Evolutionary conservation across 2,113 vertebrate species (phyloP), one percentile per base, ranked within the genome.

Genomic region (Crotalus tigris): DNA sequence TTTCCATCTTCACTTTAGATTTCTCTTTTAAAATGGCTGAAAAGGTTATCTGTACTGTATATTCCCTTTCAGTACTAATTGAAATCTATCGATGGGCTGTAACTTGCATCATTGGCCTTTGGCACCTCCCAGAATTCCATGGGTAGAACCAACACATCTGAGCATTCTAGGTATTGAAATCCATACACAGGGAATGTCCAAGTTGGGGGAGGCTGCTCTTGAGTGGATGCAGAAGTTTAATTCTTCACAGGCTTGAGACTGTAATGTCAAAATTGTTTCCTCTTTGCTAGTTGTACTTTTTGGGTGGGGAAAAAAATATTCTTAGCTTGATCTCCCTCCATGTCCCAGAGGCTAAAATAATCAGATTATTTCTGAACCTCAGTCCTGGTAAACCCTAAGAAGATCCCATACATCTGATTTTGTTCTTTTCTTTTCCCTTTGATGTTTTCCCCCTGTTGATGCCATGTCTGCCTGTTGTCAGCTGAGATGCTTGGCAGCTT

Each of bases 401-500:
- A 54, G 19, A 39, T 2, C 10, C 55, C 46, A 17, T 13, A 44
- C 11, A 21, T 85, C 23, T 92, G 85, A 26, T 88, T 92, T 92
- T 51, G 49, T 51, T 51, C 49, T 39, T 49, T 13, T 26, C 17
- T 11, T 33, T 23, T 44, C 91, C 10, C 90, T 92, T 29, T 93
- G 94, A 46, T 91, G 3, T 15, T 93, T 92, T 93, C 57, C 85
- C 86, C 0, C 61, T 91, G 85, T 91, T 44, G 75, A 91, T 24
- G 59, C 26, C 33, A 44, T n/a, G 12, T 61, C 19, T 64, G 57
- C 49, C 57, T 93, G 91, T 86, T 94, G 93, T 91, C 51, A 93
- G 89, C 49, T 17, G 9, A 87, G 90, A 88, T 55, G 4, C 92
- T 44, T 85, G 81, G 23, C 69, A 4, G 0, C 89, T 92, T 93